phyloP scores from a whole-genome alignment of 2,888 invertebrate genomes.

The Drosophila niveifrons region DNA sequence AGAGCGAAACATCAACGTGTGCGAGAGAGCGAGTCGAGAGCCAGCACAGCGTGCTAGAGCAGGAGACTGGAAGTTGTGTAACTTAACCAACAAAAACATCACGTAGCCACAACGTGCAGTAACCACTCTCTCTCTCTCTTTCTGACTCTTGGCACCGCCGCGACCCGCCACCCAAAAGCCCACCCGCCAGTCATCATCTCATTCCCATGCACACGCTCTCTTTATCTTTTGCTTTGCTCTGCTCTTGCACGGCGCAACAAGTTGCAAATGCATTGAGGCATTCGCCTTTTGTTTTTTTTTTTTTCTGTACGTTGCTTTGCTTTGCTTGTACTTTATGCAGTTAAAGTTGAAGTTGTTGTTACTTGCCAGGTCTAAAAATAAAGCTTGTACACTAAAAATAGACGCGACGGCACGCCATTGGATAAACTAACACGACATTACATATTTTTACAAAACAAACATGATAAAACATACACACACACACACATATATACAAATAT shows the following conservation, averaged over 20 bases:
- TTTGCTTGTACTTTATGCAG: slow-evolving; percentile 53
- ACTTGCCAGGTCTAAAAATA: slow-evolving; percentile 65
- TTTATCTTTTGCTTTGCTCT: slow-evolving; percentile 18
- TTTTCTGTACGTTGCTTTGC: slow-evolving; percentile 10
- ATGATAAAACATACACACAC: slow-evolving; percentile 50
- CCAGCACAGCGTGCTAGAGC: slow-evolving; percentile 15
- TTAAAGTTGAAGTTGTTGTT: slow-evolving; percentile 64
- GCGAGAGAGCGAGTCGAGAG: slow-evolving; percentile 14
- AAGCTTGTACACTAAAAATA: slow-evolving; percentile 72
- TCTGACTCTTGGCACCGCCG: slow-evolving; percentile 19
- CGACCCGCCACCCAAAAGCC: slow-evolving; percentile 10
- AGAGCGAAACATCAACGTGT: slow-evolving; percentile 19
- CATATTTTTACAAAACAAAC: slow-evolving; percentile 71
- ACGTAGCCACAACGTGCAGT: slow-evolving; percentile 72
- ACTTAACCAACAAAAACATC: slow-evolving; percentile 68
- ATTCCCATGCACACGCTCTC: slow-evolving; percentile 17
- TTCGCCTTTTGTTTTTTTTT: slow-evolving; percentile 34
- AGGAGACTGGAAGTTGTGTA: slow-evolving; percentile 66
- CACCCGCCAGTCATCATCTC: slow-evolving; percentile 7
- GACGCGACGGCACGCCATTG: slow-evolving; percentile 67
- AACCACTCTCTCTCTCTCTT: slow-evolving; percentile 27
- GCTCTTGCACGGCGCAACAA: slow-evolving; percentile 60
- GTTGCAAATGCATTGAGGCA: slow-evolving; percentile 62
- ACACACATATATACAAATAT: slow-evolving; percentile 1
- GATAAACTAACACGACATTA: slow-evolving; percentile 77